These are phyloP conservation scores for Sebastes iracundus DNA, from an alignment of 2,797 vertebrate genomes.

Conservation along the genomic window DNA sequence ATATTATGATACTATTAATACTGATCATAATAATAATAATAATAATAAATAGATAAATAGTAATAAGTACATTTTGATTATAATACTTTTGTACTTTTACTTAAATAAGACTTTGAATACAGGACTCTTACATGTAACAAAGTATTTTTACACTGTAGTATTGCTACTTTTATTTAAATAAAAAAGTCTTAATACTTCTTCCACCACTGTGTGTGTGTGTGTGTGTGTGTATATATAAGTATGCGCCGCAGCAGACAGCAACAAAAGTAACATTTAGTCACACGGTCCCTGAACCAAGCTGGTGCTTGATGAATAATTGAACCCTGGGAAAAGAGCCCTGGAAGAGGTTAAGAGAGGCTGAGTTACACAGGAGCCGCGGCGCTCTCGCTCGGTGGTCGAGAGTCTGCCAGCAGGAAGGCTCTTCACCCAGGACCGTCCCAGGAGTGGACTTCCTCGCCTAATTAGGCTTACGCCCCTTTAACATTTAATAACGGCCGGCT, in stretches of 20 bases:
- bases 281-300: conserved; percentile 50
- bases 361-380: conserved; percentile 26
- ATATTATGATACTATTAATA: no score
- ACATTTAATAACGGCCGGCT: conserved; percentile 81
- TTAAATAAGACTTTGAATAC: no score
- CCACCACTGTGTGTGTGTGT: background rate
- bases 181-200: no score
- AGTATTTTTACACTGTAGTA: no score
- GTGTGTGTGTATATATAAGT: background rate
- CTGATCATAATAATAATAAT: no score
- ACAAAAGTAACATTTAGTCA: conserved; percentile 58
- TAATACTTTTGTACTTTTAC: no score
- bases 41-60: no score
- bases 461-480: conserved; percentile 82
- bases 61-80: no score
- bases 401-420: conserved; percentile 62
- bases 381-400: conserved; percentile 65
- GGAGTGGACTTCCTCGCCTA: conserved; percentile 76
- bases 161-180: no score
- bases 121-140: no score
- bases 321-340: conserved; percentile 57
- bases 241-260: conserved; percentile 7
- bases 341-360: conserved; percentile 69
- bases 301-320: conserved; percentile 79
- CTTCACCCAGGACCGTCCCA: conserved; percentile 71